phyloP scores from a whole-genome alignment of 2,113 vertebrate genomes.

The Motacilla alba region DNA sequence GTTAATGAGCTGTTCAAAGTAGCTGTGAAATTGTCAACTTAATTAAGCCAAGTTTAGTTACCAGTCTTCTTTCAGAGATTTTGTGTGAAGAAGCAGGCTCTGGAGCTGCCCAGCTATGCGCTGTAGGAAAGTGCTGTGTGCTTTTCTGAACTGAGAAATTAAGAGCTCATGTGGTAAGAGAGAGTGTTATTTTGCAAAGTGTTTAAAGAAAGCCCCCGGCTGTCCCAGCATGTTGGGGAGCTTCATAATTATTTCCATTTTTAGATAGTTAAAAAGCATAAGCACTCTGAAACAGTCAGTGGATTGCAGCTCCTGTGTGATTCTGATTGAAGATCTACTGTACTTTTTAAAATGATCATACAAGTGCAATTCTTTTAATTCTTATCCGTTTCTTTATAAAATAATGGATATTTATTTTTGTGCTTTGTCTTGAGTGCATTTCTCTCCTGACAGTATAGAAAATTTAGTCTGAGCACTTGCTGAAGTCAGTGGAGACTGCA shows the following conservation, averaged over 20 bases:
- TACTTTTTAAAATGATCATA: neutral
- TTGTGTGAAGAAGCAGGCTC: neutral
- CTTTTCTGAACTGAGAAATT: neutral
- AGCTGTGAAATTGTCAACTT: conserved; percentile 54
- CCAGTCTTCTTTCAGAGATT: neutral
- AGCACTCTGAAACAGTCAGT: neutral
- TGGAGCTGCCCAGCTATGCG: neutral
- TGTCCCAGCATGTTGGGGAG: neutral
- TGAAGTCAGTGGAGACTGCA: neutral
- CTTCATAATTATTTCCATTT: neutral
- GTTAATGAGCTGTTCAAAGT: conserved; percentile 56
- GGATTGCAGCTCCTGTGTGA: neutral
- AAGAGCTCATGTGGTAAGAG: neutral
- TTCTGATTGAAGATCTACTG: neutral
- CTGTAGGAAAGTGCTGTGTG: neutral
- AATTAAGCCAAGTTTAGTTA: conserved; percentile 56
- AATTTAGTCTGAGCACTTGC: neutral
- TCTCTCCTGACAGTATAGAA: neutral
- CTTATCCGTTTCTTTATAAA: neutral
- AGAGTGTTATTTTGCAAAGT: neutral
- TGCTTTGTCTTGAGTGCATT: neutral
- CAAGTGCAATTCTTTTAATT: neutral
- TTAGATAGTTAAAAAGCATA: neutral
- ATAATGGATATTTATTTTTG: neutral
- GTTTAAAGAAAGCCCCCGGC: neutral